These are phyloP conservation scores for Agrilus mali DNA, from an alignment of 2,888 invertebrate genomes.

Conservation along the genomic window DNA sequence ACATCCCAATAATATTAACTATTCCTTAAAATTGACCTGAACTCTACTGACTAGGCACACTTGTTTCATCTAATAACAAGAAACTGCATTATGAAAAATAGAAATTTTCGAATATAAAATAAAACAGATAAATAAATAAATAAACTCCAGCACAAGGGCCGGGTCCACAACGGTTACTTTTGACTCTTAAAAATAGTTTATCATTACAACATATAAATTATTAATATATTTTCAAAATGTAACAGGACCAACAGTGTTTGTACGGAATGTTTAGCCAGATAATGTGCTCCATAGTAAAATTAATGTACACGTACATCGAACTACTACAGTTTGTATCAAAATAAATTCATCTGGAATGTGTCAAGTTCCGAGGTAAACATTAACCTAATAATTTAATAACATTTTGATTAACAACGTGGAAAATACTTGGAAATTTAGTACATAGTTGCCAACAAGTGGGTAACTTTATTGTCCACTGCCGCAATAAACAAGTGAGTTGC, in stretches of 20 bases:
- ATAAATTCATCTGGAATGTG: slow-evolving; percentile 31
- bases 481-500: slow-evolving; percentile 28
- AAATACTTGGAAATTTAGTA: slow-evolving; percentile 27
- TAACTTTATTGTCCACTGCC: slow-evolving; percentile 33
- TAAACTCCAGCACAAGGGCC: slow-evolving; percentile 21
- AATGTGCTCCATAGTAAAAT: slow-evolving; percentile 32
- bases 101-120: slow-evolving; percentile 39
- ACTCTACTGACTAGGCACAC: slow-evolving; percentile 55
- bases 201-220: slow-evolving; percentile 38
- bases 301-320: slow-evolving; percentile 12
- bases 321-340: slow-evolving; percentile 28
- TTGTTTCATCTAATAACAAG: slow-evolving; percentile 47
- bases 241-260: slow-evolving; percentile 39
- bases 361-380: slow-evolving; percentile 27
- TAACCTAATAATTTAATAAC: slow-evolving; percentile 27
- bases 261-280: slow-evolving; percentile 37
- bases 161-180: slow-evolving; percentile 30
- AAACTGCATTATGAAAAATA: slow-evolving; percentile 42
- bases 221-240: slow-evolving; percentile 33
- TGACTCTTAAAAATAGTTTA: slow-evolving; percentile 36
- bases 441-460: slow-evolving; percentile 31
- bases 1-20: slow-evolving; percentile 28
- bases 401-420: slow-evolving; percentile 36
- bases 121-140: slow-evolving; percentile 34
- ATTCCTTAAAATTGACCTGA: slow-evolving; percentile 45